Evolutionary conservation across 2,113 vertebrate species (phyloP).

Genomic region (Caretta caretta): DNA sequence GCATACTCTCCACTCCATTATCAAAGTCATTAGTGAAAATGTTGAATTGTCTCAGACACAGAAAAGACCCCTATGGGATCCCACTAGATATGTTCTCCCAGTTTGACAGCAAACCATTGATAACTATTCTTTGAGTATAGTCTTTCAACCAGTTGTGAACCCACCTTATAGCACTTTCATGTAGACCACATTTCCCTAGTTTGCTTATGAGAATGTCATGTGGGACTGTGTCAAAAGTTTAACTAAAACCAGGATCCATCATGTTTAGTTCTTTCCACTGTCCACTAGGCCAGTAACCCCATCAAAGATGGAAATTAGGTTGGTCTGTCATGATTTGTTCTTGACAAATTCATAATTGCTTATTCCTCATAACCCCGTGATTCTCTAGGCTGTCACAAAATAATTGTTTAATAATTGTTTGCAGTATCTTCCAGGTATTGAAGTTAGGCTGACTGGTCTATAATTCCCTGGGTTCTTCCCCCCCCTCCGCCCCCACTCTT

Average conservation of each 20-base stretch:
- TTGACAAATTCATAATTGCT: not conserved
- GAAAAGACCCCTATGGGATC: too few species aligned
- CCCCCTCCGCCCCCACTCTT: not conserved
- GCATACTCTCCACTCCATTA: too few species aligned
- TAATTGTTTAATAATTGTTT: not conserved
- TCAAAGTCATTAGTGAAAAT: too few species aligned
- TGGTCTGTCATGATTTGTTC: not conserved
- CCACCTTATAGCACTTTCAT: not conserved
- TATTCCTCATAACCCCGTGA: not conserved
- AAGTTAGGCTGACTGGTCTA: not conserved
- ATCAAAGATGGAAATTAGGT: not conserved
- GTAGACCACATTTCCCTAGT: not conserved
- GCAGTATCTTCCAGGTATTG: not conserved
- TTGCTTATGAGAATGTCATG: not conserved
- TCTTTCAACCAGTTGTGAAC: not conserved
- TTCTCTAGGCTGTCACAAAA: not conserved
- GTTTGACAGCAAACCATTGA: not conserved
- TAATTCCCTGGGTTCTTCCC: not conserved
- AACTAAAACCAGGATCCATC: too few species aligned
- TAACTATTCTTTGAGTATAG: not conserved
- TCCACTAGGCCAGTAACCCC: not conserved
- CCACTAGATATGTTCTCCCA: not conserved
- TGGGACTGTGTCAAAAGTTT: not conserved
- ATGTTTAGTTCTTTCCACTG: not conserved
- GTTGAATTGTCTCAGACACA: too few species aligned